Evolutionary conservation across 1,140 invertebrate genomes (phyloP).

Genomic region (Forficula auricularia): DNA sequence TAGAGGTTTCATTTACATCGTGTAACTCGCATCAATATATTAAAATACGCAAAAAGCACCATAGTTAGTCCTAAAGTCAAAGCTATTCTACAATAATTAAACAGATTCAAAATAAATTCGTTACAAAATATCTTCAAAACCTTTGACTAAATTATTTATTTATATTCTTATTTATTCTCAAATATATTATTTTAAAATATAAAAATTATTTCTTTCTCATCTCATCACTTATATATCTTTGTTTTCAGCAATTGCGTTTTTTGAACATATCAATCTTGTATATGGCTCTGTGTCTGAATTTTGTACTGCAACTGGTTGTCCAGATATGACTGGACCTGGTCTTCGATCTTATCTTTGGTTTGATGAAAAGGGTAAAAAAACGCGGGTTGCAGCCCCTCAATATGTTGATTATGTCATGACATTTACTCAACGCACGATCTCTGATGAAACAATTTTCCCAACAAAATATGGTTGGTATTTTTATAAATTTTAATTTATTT

Average conservation of each 20-base stretch:
- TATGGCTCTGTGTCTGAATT: slow-evolving; percentile 96
- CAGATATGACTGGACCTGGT: slow-evolving; percentile 86
- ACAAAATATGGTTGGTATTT: slow-evolving; percentile 75
- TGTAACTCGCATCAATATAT: too few relatives aligned
- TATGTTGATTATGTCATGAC: slow-evolving; percentile 99
- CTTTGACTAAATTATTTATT: too few relatives aligned
- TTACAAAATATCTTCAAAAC: too few relatives aligned
- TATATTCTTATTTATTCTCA: too few relatives aligned
- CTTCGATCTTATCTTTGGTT: slow-evolving; percentile 95
- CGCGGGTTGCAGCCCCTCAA: slow-evolving; percentile 86
- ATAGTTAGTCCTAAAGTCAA: too few relatives aligned
- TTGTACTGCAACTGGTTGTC: slow-evolving; percentile 83
- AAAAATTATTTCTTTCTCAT: too few relatives aligned
- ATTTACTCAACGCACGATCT: slow-evolving; percentile 90
- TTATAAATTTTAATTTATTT: not conserved
- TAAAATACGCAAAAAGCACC: too few relatives aligned
- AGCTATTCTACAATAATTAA: too few relatives aligned
- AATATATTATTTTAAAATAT: too few relatives aligned
- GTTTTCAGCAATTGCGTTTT: slow-evolving; percentile 89
- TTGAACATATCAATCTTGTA: slow-evolving; percentile 93
- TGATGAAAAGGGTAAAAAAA: slow-evolving; percentile 97
- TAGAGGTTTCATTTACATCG: too few relatives aligned
- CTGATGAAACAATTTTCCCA: slow-evolving; percentile 92
- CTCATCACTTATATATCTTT: too few relatives aligned
- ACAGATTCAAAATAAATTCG: too few relatives aligned